Evolutionary conservation across 2,888 invertebrate genomes (phyloP), one percentile per base, ranked within the genome.

Genomic region (Noctuana brunneofusca): DNA sequence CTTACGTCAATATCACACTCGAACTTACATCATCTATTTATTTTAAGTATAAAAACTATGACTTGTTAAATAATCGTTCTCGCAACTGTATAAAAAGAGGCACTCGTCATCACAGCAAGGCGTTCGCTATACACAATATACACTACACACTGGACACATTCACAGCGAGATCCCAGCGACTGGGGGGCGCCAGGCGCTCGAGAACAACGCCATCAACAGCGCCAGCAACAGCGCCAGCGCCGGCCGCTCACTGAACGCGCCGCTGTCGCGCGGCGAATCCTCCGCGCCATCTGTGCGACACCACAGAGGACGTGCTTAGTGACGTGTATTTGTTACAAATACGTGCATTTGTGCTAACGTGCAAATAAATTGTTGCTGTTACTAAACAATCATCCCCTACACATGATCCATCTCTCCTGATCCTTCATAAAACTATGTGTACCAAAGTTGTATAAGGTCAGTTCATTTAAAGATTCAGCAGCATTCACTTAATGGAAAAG

Each of bases 1-100:
- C 89, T 89, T 89, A 89, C 82, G 73, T 89, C 90, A 89, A 90
- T 91, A 91, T 91, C 91, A 91, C 91, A 91, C 90, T 88, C 89
- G 84, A 81, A 81, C 89, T 90, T 90, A 91, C 86, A 89, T 90
- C 90, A 90, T 90, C 90, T 91, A 90, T 89, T 90, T 90, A 90
- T 89, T 84, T 82, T 90, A 87, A 65, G 89, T 90, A 91, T 91
- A 91, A 91, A 91, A 91, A 91, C 90, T 91, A 90, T 91, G 90
- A 91, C 90, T 91, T 89, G 85, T 89, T 91, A 90, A 90, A 89
- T 89, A 83, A 90, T 85, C 78, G 84, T 88, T 86, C 88, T 83
- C 80, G 75, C 83, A 83, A 79, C 78, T 79, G 81, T 88, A 88
- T 83, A 87, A 87, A 86, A 87, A 80, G 79, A 78, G 78, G 77